Evolutionary conservation across 2,888 invertebrate genomes (phyloP).

Genomic region (Campopleginae sp.): DNA sequence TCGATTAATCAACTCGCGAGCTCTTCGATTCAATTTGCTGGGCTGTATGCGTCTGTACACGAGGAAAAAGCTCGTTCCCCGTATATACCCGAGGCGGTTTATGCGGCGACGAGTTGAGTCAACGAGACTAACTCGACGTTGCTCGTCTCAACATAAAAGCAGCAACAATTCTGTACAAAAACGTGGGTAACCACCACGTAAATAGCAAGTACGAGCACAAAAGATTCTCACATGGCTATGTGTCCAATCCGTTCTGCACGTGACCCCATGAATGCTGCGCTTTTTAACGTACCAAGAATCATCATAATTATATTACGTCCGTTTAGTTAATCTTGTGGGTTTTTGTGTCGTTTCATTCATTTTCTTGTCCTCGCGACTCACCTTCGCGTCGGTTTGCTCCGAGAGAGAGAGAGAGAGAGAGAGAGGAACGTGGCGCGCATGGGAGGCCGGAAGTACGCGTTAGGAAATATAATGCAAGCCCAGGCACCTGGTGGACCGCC

Average conservation of each 20-base stretch:
- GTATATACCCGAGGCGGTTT: conserved; percentile 14
- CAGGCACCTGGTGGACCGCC: conserved; percentile 77
- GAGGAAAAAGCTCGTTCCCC: neutral
- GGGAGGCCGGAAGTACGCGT: conserved; percentile 10
- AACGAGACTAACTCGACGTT: conserved; percentile 8
- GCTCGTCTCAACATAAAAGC: conserved; percentile 40
- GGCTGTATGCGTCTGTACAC: neutral
- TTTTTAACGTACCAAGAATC: conserved; percentile 32
- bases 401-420: conserved; percentile 51
- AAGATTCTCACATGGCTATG: conserved; percentile 44
- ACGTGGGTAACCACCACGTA: conserved; percentile 37
- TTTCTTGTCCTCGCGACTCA: neutral
- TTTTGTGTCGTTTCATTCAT: neutral
- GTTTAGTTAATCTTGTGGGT: neutral
- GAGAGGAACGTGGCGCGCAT: too few relatives aligned
- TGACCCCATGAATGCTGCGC: conserved; percentile 41
- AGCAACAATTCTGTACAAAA: too few relatives aligned
- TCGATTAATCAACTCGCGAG: conserved; percentile 12
- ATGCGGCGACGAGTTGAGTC: conserved; percentile 10
- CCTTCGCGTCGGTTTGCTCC: conserved; percentile 70
- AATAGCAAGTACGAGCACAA: conserved; percentile 55
- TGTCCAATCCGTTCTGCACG: conserved; percentile 21
- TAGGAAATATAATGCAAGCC: conserved; percentile 44
- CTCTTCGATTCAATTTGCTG: neutral
- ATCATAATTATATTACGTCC: conserved; percentile 17